phyloP scores from a whole-genome alignment of 1,140 invertebrate genomes.

The Ruditapes philippinarum region DNA sequence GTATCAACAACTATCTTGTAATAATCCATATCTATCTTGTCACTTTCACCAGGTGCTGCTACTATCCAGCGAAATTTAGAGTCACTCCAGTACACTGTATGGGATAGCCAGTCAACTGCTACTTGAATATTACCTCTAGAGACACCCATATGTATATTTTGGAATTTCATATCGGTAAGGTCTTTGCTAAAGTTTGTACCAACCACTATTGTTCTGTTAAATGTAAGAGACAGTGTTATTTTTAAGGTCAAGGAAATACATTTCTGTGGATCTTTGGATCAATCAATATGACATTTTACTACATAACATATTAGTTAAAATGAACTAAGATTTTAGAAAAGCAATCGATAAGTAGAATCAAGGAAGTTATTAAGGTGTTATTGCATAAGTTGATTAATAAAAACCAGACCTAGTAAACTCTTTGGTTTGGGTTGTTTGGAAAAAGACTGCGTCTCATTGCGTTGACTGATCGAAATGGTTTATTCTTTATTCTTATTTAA shows the following conservation, averaged over 20 bases:
- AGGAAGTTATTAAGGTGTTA: neutral
- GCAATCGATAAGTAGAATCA: neutral
- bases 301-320: neutral
- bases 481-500: no score
- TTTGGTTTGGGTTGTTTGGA: no score
- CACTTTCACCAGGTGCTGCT: constrained; percentile 5
- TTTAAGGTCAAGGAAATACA: neutral
- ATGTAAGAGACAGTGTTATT: neutral
- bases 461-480: no score
- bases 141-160: neutral
- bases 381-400: no score
- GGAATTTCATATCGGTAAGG: neutral
- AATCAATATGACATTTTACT: neutral
- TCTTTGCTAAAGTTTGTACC: neutral
- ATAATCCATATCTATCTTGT: constrained; percentile 23
- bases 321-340: neutral
- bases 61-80: neutral
- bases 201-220: neutral
- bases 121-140: neutral
- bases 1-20: constrained; percentile 5
- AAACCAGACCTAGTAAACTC: no score
- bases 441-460: no score
- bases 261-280: neutral
- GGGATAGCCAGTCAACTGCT: constrained; percentile 34
- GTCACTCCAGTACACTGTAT: constrained; percentile 48